Evolutionary conservation across 2,888 invertebrate genomes (phyloP).

Genomic region (Malachius bipustulatus): DNA sequence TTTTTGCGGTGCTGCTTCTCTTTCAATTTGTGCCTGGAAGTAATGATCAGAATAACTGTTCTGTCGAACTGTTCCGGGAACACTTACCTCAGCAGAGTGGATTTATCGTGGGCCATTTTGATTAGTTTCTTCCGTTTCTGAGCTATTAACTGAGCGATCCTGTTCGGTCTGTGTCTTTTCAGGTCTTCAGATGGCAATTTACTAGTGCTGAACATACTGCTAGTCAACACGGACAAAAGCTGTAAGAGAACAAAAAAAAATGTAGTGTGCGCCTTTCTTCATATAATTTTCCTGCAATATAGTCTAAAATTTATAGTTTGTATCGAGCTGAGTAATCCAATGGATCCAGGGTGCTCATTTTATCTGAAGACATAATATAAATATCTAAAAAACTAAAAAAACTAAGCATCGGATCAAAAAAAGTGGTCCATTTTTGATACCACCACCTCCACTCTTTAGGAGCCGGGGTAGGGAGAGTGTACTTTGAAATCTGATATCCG

Average conservation of each 20-base stretch:
- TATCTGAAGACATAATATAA: no score
- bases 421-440: no score
- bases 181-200: conserved; percentile 33
- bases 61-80: neutral
- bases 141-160: conserved; percentile 61
- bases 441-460: no score
- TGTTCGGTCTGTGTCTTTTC: conserved; percentile 41
- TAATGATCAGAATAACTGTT: neutral
- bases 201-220: conserved; percentile 23
- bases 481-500: no score
- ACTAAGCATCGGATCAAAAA: no score
- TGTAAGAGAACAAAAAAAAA: conserved; percentile 1
- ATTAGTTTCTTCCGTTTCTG: conserved; percentile 56
- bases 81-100: conserved; percentile 30
- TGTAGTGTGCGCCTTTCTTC: no score
- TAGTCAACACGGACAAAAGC: neutral
- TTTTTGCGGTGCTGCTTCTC: conserved; percentile 15
- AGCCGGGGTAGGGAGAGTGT: no score
- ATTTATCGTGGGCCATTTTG: conserved; percentile 49
- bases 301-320: no score
- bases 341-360: no score
- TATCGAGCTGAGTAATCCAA: no score
- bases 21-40: conserved; percentile 21
- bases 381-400: no score
- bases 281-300: no score